A percentile compares a stretch with the other conserved stretches of the same genome.
phyloP scores from a whole-genome alignment of 1,140 invertebrate genomes.

The Drosophila sulfurigaster region DNA sequence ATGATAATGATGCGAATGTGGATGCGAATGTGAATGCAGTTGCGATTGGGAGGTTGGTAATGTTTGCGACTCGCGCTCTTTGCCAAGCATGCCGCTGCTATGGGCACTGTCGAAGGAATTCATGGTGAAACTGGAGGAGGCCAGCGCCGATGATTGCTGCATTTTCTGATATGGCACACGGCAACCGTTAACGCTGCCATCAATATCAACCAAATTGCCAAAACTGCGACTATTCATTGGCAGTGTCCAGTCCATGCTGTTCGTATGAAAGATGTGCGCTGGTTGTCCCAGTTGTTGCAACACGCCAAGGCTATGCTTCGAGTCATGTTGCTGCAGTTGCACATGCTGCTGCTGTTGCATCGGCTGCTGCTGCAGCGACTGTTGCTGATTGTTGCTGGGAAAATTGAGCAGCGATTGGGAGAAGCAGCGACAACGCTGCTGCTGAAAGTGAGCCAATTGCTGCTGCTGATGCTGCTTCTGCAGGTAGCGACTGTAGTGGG shows the following conservation, averaged over 20 bases:
- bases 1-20: slow-evolving; percentile 70
- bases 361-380: slow-evolving; percentile 41
- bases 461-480: slow-evolving; percentile 79
- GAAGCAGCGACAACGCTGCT: slow-evolving; percentile 79
- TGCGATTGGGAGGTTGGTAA: slow-evolving; percentile 44
- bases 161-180: slow-evolving; percentile 80
- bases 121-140: slow-evolving; percentile 71
- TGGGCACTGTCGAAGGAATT: slow-evolving; percentile 75
- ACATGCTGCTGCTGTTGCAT: slow-evolving; percentile 33
- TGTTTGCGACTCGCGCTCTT: slow-evolving; percentile 73
- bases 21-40: slow-evolving; percentile 42
- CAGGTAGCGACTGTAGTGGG: slow-evolving; percentile 74
- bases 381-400: slow-evolving; percentile 63
- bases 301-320: slow-evolving; percentile 23
- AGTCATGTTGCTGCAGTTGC: slow-evolving; percentile 22
- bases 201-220: slow-evolving; percentile 79
- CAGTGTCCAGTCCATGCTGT: slow-evolving; percentile 73
- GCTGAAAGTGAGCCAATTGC: slow-evolving; percentile 71
- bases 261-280: slow-evolving; percentile 68
- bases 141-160: slow-evolving; percentile 46
- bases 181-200: slow-evolving; percentile 51
- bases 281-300: slow-evolving; percentile 50
- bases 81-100: slow-evolving; percentile 62
- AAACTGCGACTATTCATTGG: slow-evolving; percentile 79
- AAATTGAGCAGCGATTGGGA: slow-evolving; percentile 81